Evolutionary conservation across 2,113 vertebrate genomes (phyloP), one percentile per base, ranked within the genome.

Genomic region (Geococcyx californianus): DNA sequence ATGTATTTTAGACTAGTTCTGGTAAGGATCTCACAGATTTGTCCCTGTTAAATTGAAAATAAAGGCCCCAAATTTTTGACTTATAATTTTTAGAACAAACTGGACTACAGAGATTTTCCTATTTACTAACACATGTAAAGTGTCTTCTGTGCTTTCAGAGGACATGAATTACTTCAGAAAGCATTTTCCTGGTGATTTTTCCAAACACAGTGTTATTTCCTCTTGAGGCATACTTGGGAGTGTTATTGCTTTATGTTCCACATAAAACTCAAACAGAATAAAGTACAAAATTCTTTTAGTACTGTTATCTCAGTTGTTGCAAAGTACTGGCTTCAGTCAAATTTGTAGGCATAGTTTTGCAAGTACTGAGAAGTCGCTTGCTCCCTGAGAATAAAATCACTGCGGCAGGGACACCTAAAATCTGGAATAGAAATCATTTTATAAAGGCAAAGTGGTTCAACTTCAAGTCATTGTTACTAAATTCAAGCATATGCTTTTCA

Each of bases 361-460:
- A 94, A 93, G 84, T 93, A 86, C 56, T 89, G 87, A 94, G 95
- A 97, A 98, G 94, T 88, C 96, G 83, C 89, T 97, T 96, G 83
- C 94, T 97, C 94, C 78, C 4, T 87, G 80, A 94, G 96, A 96
- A 84, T 96, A 96, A 96, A 98, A 97, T 97, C 94, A 87, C 94
- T 95, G 36, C 12, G 4, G 78, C 95, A 97, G 96, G 88, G 67
- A 95, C 40, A 93, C 55, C 83, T 96, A 89, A 96, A 97, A 97
- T 95, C 89, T 94, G 87, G 49, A 97, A 97, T 94, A 97, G 77
- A 98, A 94, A 93, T 91, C 3, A 89, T 85, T 97, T 96, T 84
- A 81, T 96, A 91, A 96, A 97, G 81, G 69, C 54, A 60, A 91
- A 90, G 73, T 58, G 38, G 66, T 84, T 87, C 89, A 94, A 84